Base-by-base conservation (phyloP, 2,888 invertebrate genomes). In the Bhutanitis thaidina region DNA sequence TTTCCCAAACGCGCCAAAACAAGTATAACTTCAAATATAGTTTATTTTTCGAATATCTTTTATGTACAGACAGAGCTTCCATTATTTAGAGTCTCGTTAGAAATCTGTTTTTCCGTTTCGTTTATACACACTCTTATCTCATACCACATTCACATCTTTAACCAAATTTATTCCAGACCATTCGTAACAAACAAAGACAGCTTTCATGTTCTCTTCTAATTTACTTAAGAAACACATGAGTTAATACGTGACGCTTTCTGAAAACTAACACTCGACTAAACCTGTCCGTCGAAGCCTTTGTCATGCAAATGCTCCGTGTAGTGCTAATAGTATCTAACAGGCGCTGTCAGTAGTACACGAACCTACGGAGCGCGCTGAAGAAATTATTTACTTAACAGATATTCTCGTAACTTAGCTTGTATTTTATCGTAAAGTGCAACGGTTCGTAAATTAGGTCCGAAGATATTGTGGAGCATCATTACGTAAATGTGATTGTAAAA, bases 201-300 rank as follows among this genome's bases (percentile, higher is more conserved):
- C 40, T 25, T 40, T 27, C 39, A 39, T 12, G 34, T 27, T 41
- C 27, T 20, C 45, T 20, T 43, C 25, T 52, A 46, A 52, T 41
- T 52, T 41, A 37, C 46, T 52, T 46, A 41, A 43, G 35, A 35
- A 36, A 35, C 44, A 39, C 44, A 44, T 20, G 14, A 30, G 45
- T 37, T 35, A 40, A 46, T 46, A 35, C 36, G 35, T 43, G 46
- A 40, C 50, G 38, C 38, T n/a, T 10, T 39, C 38, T 60, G 55
- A 52, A 57, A 55, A 56, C 49, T 49, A 36, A 58, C 58, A 61
- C 47, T 49, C 52, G 36, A 48, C 49, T 52, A 37, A 48, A 54
- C 41, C 52, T 52, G 55, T 53, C 54, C 52, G 49, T 35, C 39
- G 53, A 48, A 53, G 41, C 50, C 61, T 56, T 59, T 59, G 58